Evolutionary conservation across 2,888 invertebrate genomes (phyloP).

Genomic region (Melieria omissa): DNA sequence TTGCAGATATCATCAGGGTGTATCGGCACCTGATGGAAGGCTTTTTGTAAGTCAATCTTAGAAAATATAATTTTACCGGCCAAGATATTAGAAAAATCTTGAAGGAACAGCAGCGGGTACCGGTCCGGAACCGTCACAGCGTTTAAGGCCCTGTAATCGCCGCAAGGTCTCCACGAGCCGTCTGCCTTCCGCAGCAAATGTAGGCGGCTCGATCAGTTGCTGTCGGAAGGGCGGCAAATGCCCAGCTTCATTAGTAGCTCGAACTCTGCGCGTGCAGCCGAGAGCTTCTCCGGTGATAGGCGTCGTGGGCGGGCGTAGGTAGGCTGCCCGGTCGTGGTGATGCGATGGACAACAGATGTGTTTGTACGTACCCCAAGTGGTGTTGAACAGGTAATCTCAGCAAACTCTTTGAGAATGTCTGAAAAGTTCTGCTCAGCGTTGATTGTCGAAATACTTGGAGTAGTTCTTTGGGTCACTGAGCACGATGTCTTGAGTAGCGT

Average conservation of each 20-base stretch:
- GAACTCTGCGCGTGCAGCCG: conserved; percentile 42
- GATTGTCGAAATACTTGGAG: neutral
- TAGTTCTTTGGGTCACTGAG: neutral
- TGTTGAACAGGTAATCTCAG: neutral
- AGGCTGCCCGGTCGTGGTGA: conserved; percentile 28
- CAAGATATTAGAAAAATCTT: conserved; percentile 26
- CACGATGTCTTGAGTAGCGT: neutral
- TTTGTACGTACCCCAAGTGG: neutral
- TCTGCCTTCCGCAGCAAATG: conserved; percentile 50
- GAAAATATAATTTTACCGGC: conserved; percentile 24
- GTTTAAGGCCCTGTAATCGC: conserved; percentile 38
- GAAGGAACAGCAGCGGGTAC: conserved; percentile 25
- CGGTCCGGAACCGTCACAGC: conserved; percentile 27
- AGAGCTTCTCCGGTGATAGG: conserved; percentile 52
- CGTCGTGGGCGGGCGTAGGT: conserved; percentile 40
- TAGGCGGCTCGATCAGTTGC: conserved; percentile 62
- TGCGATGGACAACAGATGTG: neutral
- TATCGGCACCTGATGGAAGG: conserved; percentile 29
- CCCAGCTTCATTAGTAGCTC: conserved; percentile 51
- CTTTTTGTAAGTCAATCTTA: conserved; percentile 30
- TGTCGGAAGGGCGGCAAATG: conserved; percentile 63
- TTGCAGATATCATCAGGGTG: conserved; percentile 25
- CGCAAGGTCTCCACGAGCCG: conserved; percentile 40
- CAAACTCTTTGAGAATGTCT: neutral
- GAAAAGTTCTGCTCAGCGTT: neutral